Evolutionary conservation across 2,888 invertebrate species (phyloP).

Genomic region (Eupithecia pulchellata): DNA sequence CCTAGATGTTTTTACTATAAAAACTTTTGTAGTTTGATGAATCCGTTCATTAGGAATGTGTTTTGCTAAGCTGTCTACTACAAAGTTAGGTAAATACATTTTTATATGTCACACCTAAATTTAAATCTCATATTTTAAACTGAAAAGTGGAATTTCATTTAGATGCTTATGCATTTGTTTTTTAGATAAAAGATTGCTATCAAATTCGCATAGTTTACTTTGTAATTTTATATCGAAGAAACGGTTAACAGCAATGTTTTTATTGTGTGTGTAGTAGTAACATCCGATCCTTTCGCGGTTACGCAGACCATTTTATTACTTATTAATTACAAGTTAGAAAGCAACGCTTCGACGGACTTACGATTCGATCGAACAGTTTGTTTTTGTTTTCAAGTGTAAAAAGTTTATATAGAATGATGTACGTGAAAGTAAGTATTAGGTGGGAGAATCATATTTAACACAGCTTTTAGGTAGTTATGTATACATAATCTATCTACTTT

Average conservation of each 20-base stretch:
- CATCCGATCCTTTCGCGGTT: slow-evolving; percentile 39
- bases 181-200: background rate
- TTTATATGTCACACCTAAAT: background rate
- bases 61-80: no score
- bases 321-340: slow-evolving; percentile 67
- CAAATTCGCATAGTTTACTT: background rate
- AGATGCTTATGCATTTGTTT: background rate
- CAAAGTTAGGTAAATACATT: no score
- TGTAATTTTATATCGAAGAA: slow-evolving; percentile 1
- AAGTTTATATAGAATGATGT: slow-evolving; percentile 5
- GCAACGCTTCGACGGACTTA: slow-evolving; percentile 57
- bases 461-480: background rate
- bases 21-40: no score
- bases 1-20: background rate
- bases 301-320: slow-evolving; percentile 61
- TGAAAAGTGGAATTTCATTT: no score
- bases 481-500: background rate
- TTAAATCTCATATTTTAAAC: no score
- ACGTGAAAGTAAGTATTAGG: background rate
- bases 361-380: slow-evolving; percentile 22
- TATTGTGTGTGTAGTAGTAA: slow-evolving; percentile 5
- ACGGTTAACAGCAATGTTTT: slow-evolving; percentile 3
- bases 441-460: background rate
- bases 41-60: no score
- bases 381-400: slow-evolving; percentile 31